A percentile compares a stretch with the other conserved stretches of the same genome.
These are phyloP conservation scores for Tauraco erythrolophus DNA, from an alignment of 2,113 vertebrate genomes.

Conservation along the genomic window DNA sequence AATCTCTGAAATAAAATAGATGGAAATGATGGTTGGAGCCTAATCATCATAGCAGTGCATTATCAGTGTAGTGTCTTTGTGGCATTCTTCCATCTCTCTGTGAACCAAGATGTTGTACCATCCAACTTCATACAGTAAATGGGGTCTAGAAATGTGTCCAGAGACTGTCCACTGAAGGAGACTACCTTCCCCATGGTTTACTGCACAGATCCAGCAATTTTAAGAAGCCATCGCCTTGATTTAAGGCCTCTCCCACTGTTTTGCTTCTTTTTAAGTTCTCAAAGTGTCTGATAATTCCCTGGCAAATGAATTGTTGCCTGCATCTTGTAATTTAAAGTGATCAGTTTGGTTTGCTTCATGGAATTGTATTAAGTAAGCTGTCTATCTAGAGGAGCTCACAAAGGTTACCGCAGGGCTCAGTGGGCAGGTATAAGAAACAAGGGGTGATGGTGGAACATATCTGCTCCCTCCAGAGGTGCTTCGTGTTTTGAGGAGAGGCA, in stretches of 20 bases:
- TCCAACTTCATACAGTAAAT: background rate
- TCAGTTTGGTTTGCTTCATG: rapidly evolving
- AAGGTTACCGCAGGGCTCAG: background rate
- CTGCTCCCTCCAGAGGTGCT: background rate
- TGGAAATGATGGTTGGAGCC: background rate
- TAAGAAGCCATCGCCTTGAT: background rate
- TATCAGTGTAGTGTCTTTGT: background rate
- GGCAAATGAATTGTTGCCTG: background rate
- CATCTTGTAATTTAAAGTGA: background rate
- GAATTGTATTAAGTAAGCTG: background rate
- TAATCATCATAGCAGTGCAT: background rate
- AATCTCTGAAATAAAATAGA: background rate
- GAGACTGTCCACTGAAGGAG: background rate
- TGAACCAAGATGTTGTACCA: background rate
- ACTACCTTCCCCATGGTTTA: background rate
- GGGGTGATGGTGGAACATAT: background rate
- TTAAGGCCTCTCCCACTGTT: background rate
- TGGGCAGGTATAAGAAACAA: background rate
- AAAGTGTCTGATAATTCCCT: background rate
- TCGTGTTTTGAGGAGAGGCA: background rate
- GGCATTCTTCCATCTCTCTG: background rate
- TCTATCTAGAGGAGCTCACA: background rate
- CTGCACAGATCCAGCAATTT: background rate
- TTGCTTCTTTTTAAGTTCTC: background rate
- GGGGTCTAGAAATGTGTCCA: background rate